Evolutionary conservation across 1,140 invertebrate genomes (phyloP), one percentile per base, ranked within the genome.

Genomic region (Phenacoccus solenopsis): DNA sequence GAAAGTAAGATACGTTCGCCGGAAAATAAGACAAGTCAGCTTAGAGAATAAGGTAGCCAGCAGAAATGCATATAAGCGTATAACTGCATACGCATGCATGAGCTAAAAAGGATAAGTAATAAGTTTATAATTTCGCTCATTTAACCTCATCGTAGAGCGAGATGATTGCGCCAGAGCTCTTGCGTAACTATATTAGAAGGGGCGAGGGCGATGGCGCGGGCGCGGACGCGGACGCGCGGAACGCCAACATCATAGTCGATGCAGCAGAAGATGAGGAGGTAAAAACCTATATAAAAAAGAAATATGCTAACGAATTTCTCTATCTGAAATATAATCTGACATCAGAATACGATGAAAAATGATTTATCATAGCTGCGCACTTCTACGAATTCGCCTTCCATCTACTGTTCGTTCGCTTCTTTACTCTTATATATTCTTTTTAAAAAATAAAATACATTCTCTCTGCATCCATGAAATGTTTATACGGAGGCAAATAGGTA

Each of bases 311-410:
- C 59, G 59, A 64, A 64, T 64, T 64, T 64, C 59, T 64, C 59
- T 64, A 64, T 64, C 59, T 64, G 25, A 64, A 64, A 64, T 27
- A 64, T 64, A 64, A 64, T 64, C 59, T 64, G 59, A 64, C 59
- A 64, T 64, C 25, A 64, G 59, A 64, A 64, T 64, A 64, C 59
- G 59, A 64, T 64, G 59, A 64, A 64, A 64, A 64, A 64, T 64
- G 59, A 64, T 64, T 64, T 64, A 64, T 64, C 59, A 64, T 64
- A 64, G 25, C 59, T 27, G 25, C 59, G 59, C 59, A 64, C 59
- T 64, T 64, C 59, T 64, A 64, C 59, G 59, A 64, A 64, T 64
- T 64, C 59, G 59, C 59, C 59, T 64, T 64, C 59, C 13, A 9
- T 22, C n/a, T n/a, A n/a, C n/a, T n/a, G n/a, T n/a, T n/a, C n/a